Evolutionary conservation across 2,888 invertebrate genomes (phyloP).

Genomic region (Hyppa rectilinea): DNA sequence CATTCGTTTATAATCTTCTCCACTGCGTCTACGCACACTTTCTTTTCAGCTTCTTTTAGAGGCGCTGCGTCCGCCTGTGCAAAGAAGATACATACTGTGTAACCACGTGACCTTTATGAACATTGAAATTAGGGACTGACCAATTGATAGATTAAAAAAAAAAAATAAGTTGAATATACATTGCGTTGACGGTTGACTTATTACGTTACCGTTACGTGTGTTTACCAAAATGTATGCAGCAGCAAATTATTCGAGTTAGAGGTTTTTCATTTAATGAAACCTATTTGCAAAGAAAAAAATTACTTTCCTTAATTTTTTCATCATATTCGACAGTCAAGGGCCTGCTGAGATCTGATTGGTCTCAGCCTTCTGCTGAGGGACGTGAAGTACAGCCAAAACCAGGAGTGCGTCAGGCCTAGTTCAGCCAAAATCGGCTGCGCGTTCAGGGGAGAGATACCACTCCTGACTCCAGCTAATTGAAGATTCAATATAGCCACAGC

Average conservation of each 20-base stretch:
- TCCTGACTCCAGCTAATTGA: not conserved
- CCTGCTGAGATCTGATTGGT: conserved; percentile 85
- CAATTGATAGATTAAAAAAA: too few relatives aligned
- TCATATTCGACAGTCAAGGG: not conserved
- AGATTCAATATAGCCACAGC: conserved; percentile 38
- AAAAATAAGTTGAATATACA: too few relatives aligned
- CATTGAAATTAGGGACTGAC: too few relatives aligned
- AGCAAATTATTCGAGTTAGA: not conserved
- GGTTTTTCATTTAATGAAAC: not conserved
- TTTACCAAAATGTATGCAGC: not conserved
- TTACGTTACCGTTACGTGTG: too few relatives aligned
- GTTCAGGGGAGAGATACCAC: conserved; percentile 63
- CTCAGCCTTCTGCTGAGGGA: conserved; percentile 95
- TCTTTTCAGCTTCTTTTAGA: conserved; percentile 71
- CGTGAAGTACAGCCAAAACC: conserved; percentile 97
- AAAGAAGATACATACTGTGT: not conserved
- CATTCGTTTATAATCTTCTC: conserved; percentile 93
- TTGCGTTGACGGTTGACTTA: too few relatives aligned
- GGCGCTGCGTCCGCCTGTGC: conserved; percentile 75
- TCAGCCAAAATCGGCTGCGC: conserved; percentile 97
- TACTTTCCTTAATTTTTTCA: not conserved
- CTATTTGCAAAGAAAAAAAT: not conserved
- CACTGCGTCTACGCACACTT: conserved; percentile 71
- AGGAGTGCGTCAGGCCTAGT: conserved; percentile 96
- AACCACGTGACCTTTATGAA: not conserved